Percentiles rank a stretch among this genome's conserved stretches.
These are phyloP conservation scores for Trachemys scripta DNA, from an alignment of 2,113 vertebrate species.

Conservation along the genomic window DNA sequence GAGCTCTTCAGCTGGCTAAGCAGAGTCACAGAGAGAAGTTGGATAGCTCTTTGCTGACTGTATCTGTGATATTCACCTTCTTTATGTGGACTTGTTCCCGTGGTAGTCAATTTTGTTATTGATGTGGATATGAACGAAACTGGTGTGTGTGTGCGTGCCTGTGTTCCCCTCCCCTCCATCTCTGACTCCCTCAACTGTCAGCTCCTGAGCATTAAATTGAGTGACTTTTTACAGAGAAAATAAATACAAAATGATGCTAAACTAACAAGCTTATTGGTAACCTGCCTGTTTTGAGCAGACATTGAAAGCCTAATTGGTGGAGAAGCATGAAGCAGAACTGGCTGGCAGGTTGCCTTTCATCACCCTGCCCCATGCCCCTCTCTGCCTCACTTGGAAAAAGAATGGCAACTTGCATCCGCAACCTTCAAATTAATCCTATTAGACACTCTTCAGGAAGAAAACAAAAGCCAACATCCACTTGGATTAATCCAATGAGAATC, in stretches of 20 bases:
- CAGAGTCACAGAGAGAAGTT: accelerated
- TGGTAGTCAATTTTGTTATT: neutral
- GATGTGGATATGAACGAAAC: neutral
- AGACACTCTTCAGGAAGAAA: slow-evolving; percentile 28
- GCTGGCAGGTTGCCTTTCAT: neutral
- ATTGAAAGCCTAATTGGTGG: slow-evolving; percentile 10
- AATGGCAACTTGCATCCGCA: slow-evolving; percentile 35
- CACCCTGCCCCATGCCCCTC: slow-evolving; percentile 9
- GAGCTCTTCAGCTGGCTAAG: accelerated
- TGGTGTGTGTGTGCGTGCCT: neutral
- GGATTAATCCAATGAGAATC: neutral
- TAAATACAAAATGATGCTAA: neutral
- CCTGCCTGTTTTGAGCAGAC: neutral
- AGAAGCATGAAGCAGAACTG: slow-evolving; percentile 29
- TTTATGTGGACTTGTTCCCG: accelerated
- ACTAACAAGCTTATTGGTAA: neutral
- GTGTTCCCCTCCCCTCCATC: neutral
- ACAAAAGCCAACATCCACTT: neutral
- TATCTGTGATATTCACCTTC: neutral
- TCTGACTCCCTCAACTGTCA: neutral
- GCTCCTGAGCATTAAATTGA: neutral
- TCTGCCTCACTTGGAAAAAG: slow-evolving; percentile 7
- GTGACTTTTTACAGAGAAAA: neutral
- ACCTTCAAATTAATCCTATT: slow-evolving; percentile 78
- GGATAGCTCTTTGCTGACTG: accelerated